Conservation (phyloP, 2,888 invertebrate species). For the Sarcophaga rosellei region DNA sequence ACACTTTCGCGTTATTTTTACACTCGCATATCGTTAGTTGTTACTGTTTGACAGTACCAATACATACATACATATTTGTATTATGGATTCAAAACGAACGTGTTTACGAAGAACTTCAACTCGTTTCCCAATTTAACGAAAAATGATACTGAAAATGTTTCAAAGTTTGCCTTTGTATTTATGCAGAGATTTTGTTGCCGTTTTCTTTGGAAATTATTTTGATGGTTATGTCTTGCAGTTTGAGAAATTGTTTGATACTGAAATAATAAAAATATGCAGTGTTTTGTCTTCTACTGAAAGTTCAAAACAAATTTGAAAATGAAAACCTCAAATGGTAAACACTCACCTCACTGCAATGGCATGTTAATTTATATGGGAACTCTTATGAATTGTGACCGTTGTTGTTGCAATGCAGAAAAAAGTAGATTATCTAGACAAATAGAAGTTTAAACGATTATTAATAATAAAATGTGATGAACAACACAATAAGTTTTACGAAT, state of each 20-base stretch:
- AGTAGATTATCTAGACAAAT: neutral
- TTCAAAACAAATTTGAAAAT: conserved; percentile 1
- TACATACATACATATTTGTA: conserved; percentile 4
- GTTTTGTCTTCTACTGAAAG: conserved; percentile 9
- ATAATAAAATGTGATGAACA: too few relatives aligned
- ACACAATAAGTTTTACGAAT: too few relatives aligned
- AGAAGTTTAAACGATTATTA: neutral
- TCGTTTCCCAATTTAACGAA: conserved; percentile 13
- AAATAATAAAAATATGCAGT: conserved; percentile 39
- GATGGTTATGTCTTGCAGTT: conserved; percentile 1
- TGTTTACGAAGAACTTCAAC: conserved; percentile 15
- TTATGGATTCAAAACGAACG: conserved; percentile 5
- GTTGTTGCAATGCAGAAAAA: too few relatives aligned
- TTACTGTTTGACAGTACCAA: neutral
- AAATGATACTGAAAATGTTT: neutral
- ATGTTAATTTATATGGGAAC: neutral
- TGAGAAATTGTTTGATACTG: neutral
- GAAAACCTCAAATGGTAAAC: neutral
- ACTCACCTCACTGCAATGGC: neutral
- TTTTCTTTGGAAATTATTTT: neutral
- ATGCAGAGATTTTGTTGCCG: too few relatives aligned
- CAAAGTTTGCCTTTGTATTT: neutral
- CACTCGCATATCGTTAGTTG: too few relatives aligned
- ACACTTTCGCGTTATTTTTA: neutral
- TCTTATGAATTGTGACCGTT: neutral